A percentile compares a stretch with the other conserved stretches of the same genome.
These are phyloP conservation scores for Heliocidaris erythrogramma DNA, from an alignment of 35 echinoderm and acorn worm genomes.

Conservation along the genomic window DNA sequence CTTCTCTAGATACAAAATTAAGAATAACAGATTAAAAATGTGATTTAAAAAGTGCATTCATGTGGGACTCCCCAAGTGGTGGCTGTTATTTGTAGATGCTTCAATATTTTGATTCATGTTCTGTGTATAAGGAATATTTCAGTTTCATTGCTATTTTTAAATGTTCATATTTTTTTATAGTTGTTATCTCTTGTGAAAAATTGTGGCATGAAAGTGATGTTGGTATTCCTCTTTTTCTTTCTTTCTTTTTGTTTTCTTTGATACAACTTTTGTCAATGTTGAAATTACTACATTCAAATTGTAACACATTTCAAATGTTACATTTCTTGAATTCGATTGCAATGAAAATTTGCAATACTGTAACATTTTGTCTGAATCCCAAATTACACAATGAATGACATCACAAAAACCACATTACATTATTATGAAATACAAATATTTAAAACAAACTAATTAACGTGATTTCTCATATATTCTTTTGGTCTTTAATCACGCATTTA, in stretches of 20 bases:
- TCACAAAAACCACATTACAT: neutral
- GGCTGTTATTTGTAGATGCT: neutral
- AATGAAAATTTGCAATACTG: neutral
- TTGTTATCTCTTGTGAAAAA: neutral
- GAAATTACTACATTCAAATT: neutral
- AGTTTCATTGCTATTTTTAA: no score
- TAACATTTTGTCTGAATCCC: neutral
- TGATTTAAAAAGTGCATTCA: neutral
- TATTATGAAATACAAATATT: neutral
- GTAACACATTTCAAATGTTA: neutral
- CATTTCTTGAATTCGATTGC: neutral
- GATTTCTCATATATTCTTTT: neutral
- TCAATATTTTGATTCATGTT: neutral
- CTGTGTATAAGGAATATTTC: neutral
- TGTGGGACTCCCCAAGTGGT: neutral
- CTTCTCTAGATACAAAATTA: neutral
- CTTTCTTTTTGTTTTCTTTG: slow-evolving; percentile 32
- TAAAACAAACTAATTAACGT: neutral
- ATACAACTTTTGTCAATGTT: neutral
- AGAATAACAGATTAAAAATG: neutral
- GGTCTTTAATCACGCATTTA: neutral
- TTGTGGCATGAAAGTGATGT: slow-evolving; percentile 48
- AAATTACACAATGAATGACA: neutral
- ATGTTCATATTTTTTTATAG: neutral
- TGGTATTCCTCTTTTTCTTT: slow-evolving; percentile 39